phyloP scores from a whole-genome alignment of 30 jellyfish, hydroid and myxozoan species.

The Aurelia coerulea region DNA sequence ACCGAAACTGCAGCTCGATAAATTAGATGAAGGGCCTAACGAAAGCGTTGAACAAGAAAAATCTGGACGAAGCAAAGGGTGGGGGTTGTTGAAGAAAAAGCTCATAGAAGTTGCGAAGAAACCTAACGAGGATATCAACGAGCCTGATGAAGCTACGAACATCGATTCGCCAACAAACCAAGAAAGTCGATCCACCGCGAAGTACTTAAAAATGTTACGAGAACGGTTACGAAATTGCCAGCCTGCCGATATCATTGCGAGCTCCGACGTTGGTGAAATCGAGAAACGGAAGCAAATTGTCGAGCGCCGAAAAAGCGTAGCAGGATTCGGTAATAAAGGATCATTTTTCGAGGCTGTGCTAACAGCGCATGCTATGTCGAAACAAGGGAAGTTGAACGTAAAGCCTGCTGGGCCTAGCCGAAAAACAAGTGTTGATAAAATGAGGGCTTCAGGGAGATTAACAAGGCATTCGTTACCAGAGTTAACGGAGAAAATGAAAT shows the following conservation, averaged over 20 bases:
- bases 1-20: not conserved
- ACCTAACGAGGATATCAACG: not conserved
- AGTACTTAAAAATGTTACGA: conserved; percentile 56
- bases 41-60: not conserved
- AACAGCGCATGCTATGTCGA: conserved; percentile 67
- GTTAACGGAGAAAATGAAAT: conserved; percentile 18
- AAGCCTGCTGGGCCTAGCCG: conserved; percentile 17
- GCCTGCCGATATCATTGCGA: conserved; percentile 75
- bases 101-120: not conserved
- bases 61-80: not conserved
- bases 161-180: not conserved
- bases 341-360: conserved; percentile 70
- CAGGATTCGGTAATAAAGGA: not conserved
- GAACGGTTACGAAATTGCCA: conserved; percentile 67
- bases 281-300: conserved; percentile 45
- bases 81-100: conserved; percentile 36
- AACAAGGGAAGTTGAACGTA: conserved; percentile 21
- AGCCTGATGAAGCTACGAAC: not conserved
- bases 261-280: conserved; percentile 62
- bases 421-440: conserved; percentile 13
- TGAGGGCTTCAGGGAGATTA: not conserved
- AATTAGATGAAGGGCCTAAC: not conserved
- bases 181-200: conserved; percentile 28
- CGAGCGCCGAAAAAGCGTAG: conserved; percentile 42
- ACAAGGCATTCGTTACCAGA: conserved; percentile 37